These are phyloP conservation scores for Esox lucius DNA, from an alignment of 2,797 vertebrate species.

Conservation along the genomic window DNA sequence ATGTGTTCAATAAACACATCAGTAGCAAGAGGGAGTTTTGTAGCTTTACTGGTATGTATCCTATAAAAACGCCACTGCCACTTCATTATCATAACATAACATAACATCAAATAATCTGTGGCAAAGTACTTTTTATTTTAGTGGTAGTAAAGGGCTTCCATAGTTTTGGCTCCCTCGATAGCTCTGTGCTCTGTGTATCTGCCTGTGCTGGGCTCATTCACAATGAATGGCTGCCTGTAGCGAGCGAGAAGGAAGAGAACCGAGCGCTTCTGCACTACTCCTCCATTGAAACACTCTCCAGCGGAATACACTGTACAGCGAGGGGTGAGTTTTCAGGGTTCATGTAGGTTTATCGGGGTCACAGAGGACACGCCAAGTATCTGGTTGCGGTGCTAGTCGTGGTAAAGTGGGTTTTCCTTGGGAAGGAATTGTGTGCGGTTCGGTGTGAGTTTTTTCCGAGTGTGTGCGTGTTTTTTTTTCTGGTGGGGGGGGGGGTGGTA, in stretches of 20 bases:
- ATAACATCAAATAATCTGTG: conserved; percentile 21
- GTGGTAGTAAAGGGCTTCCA: too few species aligned
- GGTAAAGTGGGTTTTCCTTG: conserved; percentile 27
- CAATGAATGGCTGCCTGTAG: conserved; percentile 88
- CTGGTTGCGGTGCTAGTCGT: conserved; percentile 36
- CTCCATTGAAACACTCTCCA: conserved; percentile 66
- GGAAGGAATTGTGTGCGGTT: conserved; percentile 32
- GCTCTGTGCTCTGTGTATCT: conserved; percentile 73
- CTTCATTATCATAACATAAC: not conserved
- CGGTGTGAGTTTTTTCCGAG: conserved; percentile 41
- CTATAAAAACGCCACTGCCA: too few species aligned
- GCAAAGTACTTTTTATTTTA: conserved; percentile 1
- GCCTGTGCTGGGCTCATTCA: conserved; percentile 67
- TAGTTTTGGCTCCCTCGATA: conserved; percentile 59
- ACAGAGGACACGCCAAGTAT: conserved; percentile 58
- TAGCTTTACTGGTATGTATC: too few species aligned
- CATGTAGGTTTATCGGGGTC: conserved; percentile 52
- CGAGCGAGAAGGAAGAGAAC: conserved; percentile 70
- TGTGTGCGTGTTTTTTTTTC: conserved; percentile 48
- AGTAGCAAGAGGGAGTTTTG: too few species aligned
- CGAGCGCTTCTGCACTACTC: conserved; percentile 46
- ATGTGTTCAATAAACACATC: too few species aligned
- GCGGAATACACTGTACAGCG: conserved; percentile 56
- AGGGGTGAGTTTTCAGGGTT: conserved; percentile 72
- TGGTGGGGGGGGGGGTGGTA: conserved; percentile 74